Evolutionary conservation across 2,888 invertebrate species (phyloP).

Genomic region (Galerucella nymphaeae): DNA sequence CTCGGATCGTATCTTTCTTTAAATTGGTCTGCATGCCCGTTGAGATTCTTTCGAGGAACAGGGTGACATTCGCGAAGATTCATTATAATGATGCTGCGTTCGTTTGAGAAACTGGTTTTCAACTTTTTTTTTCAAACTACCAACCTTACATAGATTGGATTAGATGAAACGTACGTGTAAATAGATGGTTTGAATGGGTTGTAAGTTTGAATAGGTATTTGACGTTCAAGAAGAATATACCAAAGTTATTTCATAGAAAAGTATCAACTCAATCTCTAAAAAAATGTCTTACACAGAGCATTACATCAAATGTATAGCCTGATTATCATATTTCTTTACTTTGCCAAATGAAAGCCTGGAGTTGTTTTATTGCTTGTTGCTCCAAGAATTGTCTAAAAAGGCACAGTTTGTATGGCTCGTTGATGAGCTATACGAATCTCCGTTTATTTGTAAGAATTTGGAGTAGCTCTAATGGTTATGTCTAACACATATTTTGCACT

Average conservation of each 20-base stretch:
- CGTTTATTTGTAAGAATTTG: no score
- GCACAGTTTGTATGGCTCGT: no score
- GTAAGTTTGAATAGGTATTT: neutral
- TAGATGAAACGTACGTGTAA: neutral
- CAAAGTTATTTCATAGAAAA: neutral
- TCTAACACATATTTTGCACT: no score
- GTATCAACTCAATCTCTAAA: no score
- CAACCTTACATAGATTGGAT: neutral
- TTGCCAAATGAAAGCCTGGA: no score
- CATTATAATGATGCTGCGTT: constrained; percentile 16
- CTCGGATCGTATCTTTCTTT: constrained; percentile 59
- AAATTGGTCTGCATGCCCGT: constrained; percentile 58
- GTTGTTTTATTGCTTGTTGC: no score
- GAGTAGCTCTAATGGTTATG: no score
- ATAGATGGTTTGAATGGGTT: neutral
- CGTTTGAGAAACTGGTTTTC: constrained; percentile 15
- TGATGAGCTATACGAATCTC: no score
- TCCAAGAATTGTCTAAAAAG: no score
- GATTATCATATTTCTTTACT: no score
- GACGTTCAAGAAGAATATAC: neutral
- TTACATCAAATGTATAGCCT: no score
- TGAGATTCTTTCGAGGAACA: constrained; percentile 39
- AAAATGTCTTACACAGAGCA: no score
- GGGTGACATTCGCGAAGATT: constrained; percentile 39
- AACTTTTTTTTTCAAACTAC: neutral